Conservation (phyloP, 2,113 vertebrate genomes). For the Noctilio leporinus region DNA sequence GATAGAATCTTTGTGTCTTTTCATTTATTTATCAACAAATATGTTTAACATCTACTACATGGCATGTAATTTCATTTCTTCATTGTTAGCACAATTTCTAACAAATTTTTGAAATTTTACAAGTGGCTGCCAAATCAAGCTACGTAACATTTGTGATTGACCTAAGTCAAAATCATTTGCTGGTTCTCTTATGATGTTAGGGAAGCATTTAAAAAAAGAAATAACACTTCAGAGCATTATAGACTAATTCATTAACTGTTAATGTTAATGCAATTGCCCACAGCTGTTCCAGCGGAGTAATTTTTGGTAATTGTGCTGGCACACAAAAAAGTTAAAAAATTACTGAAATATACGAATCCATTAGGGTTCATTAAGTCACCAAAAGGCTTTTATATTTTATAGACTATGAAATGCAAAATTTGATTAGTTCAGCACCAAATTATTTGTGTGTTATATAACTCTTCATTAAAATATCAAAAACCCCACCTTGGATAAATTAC, state of each 20-base stretch:
- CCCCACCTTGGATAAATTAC: background rate
- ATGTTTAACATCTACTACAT: background rate
- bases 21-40: background rate
- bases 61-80: background rate
- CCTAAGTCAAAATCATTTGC: constrained; percentile 10
- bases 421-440: constrained; percentile 19
- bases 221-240: background rate
- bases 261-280: background rate
- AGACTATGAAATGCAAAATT: constrained; percentile 13
- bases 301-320: background rate
- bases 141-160: background rate
- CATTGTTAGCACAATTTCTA: background rate
- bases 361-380: background rate
- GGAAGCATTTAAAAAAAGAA: constrained; percentile 31
- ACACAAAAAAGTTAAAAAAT: background rate
- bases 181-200: background rate
- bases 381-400: background rate
- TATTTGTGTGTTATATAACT: background rate
- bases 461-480: constrained; percentile 7
- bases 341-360: background rate
- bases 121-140: background rate
- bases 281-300: background rate
- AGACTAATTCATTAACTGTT: constrained; percentile 27
- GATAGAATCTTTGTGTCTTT: background rate
- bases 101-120: background rate